Conservation (phyloP, 1,140 invertebrate species). For the Nixonia krombeini region DNA sequence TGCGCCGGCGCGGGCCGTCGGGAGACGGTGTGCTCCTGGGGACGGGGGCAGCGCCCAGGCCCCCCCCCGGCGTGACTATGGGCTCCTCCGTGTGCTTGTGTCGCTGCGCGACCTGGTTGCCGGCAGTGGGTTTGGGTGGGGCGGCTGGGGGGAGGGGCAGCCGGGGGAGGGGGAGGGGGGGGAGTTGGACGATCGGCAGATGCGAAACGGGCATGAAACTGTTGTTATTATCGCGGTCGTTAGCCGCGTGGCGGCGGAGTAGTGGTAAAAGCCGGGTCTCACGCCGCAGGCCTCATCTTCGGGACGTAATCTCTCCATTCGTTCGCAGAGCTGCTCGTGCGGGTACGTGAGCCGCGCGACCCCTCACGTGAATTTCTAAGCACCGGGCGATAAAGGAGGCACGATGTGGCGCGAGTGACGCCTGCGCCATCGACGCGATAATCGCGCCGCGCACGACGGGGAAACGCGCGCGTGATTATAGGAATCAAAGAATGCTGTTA, state of each 20-base stretch:
- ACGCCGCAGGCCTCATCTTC: neutral
- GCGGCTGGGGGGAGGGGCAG: too few relatives aligned
- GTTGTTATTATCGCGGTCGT: slow-evolving; percentile 1
- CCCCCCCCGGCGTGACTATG: too few relatives aligned
- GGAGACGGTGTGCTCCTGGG: too few relatives aligned
- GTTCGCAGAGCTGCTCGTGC: neutral
- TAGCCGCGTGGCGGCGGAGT: neutral
- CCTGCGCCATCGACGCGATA: slow-evolving; percentile 1
- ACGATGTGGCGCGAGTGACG: slow-evolving; percentile 4
- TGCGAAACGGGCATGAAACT: slow-evolving; percentile 1
- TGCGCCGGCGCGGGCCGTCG: too few relatives aligned
- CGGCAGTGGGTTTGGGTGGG: neutral
- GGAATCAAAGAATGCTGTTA: too few relatives aligned
- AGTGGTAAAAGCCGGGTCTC: neutral
- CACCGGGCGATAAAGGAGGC: neutral
- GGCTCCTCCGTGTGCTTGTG: too few relatives aligned
- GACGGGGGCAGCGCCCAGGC: too few relatives aligned
- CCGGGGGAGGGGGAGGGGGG: too few relatives aligned
- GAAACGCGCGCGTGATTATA: too few relatives aligned
- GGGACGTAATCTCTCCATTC: slow-evolving; percentile 2
- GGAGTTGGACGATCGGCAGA: neutral
- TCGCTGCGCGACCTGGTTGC: too few relatives aligned
- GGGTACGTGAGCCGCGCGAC: slow-evolving; percentile 1
- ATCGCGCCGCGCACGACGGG: neutral
- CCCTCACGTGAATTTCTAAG: slow-evolving; percentile 8